A percentile compares a stretch with the other conserved stretches of the same genome.
phyloP scores from a whole-genome alignment of 2,113 vertebrate genomes.

The Hippocampus zosterae region DNA sequence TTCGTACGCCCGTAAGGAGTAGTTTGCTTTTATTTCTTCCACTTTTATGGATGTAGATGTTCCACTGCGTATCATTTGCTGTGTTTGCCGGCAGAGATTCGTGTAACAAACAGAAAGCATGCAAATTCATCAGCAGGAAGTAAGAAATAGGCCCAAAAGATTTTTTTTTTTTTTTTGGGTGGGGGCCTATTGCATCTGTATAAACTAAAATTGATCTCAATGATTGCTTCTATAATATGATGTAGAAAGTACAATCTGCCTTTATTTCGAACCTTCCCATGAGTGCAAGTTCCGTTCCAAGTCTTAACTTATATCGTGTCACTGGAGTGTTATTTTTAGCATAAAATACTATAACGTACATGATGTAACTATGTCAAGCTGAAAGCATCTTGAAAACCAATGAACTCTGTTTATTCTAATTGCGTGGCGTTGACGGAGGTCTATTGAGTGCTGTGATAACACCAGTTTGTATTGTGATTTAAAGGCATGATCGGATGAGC shows the following conservation, averaged over 20 bases:
- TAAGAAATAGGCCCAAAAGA: background rate
- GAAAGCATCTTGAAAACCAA: background rate
- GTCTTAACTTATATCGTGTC: no score
- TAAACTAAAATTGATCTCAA: no score
- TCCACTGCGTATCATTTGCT: background rate
- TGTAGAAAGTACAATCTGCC: background rate
- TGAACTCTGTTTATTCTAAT: background rate
- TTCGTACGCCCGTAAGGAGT: background rate
- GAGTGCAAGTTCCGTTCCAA: no score
- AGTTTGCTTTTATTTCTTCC: conserved; percentile 2
- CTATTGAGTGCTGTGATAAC: background rate
- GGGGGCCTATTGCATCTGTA: no score
- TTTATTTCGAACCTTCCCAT: no score
- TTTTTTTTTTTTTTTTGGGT: background rate
- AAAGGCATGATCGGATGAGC: background rate
- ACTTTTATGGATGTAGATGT: conserved; percentile 6
- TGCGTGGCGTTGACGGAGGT: background rate
- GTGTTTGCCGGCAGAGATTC: background rate
- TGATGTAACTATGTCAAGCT: no score
- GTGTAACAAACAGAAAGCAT: background rate
- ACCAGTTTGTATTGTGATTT: background rate
- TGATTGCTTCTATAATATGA: no score
- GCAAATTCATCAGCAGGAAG: background rate
- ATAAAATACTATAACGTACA: no score
- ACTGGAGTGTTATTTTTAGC: no score